Evolutionary conservation across 2,888 invertebrate species (phyloP).

Genomic region (Xanthorhoe spadicearia): DNA sequence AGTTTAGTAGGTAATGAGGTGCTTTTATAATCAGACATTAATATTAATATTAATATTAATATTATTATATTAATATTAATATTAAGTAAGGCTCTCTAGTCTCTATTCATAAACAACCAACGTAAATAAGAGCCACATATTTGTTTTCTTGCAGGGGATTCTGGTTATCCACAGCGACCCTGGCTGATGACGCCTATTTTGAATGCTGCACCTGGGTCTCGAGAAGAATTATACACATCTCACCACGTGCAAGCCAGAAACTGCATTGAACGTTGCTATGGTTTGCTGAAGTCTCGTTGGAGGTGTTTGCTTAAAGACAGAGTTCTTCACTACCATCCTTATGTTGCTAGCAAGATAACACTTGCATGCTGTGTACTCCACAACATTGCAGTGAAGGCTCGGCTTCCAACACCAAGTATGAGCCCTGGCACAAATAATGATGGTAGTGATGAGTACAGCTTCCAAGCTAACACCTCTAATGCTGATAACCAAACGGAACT

Average conservation of each 20-base stretch:
- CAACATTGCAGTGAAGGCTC: slow-evolving; percentile 41
- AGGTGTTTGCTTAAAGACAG: slow-evolving; percentile 43
- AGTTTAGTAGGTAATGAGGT: not conserved
- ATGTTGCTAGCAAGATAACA: slow-evolving; percentile 39
- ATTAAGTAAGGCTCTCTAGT: not conserved
- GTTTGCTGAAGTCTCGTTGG: slow-evolving; percentile 37
- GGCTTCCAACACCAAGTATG: slow-evolving; percentile 16
- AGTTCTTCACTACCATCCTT: slow-evolving; percentile 44
- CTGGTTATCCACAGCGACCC: slow-evolving; percentile 40
- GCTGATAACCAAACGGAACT: slow-evolving; percentile 12
- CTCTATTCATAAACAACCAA: not conserved
- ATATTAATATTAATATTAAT: no score
- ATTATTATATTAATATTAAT: no score
- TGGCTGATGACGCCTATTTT: slow-evolving; percentile 44
- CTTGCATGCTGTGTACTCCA: slow-evolving; percentile 46
- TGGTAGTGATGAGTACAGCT: slow-evolving; percentile 5
- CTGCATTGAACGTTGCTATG: slow-evolving; percentile 45
- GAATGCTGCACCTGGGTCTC: slow-evolving; percentile 41
- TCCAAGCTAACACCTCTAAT: slow-evolving; percentile 12
- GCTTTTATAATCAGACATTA: not conserved
- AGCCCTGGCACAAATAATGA: slow-evolving; percentile 10
- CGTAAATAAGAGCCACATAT: not conserved
- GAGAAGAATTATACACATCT: slow-evolving; percentile 40
- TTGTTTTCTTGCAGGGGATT: slow-evolving; percentile 25
- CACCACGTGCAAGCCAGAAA: slow-evolving; percentile 31